Base-by-base conservation (phyloP, 2,888 invertebrate species). In the Cyclophora albipunctata region DNA sequence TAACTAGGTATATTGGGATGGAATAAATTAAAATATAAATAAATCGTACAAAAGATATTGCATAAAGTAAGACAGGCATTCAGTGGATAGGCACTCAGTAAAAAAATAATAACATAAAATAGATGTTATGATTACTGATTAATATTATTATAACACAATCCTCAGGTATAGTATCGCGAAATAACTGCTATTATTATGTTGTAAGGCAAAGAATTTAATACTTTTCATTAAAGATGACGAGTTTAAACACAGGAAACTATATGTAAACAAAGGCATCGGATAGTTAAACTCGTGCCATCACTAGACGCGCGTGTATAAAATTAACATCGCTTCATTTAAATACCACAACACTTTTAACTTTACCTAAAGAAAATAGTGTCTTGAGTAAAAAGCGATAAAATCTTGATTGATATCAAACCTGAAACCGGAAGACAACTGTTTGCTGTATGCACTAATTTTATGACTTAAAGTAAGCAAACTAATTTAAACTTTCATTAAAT, bases 241-340 rank as follows among this genome's bases (percentile, higher is more conserved):
- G 69, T 70, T 72, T 74, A 78, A 75, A 75, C 77, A 79, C 79
- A 78, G 78, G 82, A 83, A 85, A 82, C 81, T 75, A 80, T 62
- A 78, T 81, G 79, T 84, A 87, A 86, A 87, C 85, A 84, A 84
- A 77, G 73, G 58, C 69, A 65, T 66, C 20, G 66, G 70, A 67
- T 78, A 73, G 68, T 78, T 72, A 80, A 79, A 73, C 58, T 60
- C 64, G 66, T 57, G 67, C 60, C 54, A 47, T 34, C 48, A 37
- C 4, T 5, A 37, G 57, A 47, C 40, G 37, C 47, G 46, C 51
- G 57, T 56, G 60, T 62, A 65, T 67, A 58, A 64, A 60, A 69
- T 67, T 62, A 66, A 64, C 66, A 64, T 66, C 61, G 57, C 58
- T 59, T 54, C 62, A 63, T 64, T 56, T 52, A 60, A 58, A 65